A percentile compares a stretch with the other conserved stretches of the same genome.
These are phyloP conservation scores for Thripadectes ignobilis DNA, from an alignment of 2,797 vertebrate genomes.

Conservation along the genomic window DNA sequence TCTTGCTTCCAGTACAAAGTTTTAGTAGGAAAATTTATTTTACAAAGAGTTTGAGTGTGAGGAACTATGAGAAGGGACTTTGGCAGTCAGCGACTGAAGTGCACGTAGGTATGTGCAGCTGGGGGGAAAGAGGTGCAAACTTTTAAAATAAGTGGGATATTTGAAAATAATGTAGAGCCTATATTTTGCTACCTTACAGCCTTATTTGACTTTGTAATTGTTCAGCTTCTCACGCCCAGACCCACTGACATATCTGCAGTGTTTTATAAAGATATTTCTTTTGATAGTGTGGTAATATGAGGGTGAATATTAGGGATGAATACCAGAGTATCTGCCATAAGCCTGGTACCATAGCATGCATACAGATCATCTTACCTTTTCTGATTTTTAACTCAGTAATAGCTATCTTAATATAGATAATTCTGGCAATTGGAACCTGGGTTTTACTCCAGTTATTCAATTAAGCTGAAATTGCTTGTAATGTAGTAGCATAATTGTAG, in stretches of 20 bases:
- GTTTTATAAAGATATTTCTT: not conserved
- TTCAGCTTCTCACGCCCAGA: not conserved
- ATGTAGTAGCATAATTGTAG: not conserved
- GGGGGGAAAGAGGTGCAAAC: not conserved
- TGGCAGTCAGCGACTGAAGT: not conserved
- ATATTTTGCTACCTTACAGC: not conserved
- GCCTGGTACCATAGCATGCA: not conserved
- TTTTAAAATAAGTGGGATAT: not conserved
- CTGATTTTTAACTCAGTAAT: not conserved
- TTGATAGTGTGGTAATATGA: not conserved
- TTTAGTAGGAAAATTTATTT: not conserved
- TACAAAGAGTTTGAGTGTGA: not conserved
- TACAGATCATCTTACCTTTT: not conserved
- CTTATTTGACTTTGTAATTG: slow-evolving; percentile 2
- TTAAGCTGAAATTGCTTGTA: slow-evolving; percentile 36
- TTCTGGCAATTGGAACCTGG: slow-evolving; percentile 15
- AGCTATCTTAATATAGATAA: slow-evolving; percentile 20
- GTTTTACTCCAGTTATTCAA: slow-evolving; percentile 50
- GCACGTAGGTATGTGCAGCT: not conserved
- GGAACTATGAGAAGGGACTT: not conserved
- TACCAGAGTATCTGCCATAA: not conserved
- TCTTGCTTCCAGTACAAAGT: not conserved
- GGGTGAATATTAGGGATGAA: not conserved
- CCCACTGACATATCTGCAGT: not conserved
- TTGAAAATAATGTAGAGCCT: not conserved